A percentile compares a stretch with the other conserved stretches of the same genome.
Evolutionary conservation across 2,797 vertebrate species (phyloP).

Genomic region (Morus bassanus): DNA sequence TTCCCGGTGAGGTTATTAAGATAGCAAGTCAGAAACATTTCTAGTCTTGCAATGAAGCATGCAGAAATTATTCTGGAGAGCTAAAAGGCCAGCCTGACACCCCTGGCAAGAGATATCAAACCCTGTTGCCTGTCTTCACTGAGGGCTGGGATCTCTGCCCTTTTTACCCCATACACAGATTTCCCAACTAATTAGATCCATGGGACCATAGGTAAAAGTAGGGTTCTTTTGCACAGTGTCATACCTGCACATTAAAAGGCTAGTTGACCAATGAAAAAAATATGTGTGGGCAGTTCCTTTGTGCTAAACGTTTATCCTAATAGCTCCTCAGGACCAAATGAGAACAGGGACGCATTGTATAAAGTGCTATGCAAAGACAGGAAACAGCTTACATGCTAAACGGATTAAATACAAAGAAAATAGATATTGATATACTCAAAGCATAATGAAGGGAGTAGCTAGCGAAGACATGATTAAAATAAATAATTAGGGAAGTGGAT

Average conservation of each 20-base stretch:
- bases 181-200: neutral
- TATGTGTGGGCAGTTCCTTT: neutral
- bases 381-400: neutral
- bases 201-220: accelerated
- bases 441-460: neutral
- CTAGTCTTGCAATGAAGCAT: neutral
- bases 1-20: conserved; percentile 47
- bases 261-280: neutral
- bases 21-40: conserved; percentile 45
- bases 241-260: neutral
- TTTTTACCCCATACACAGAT: neutral
- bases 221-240: neutral
- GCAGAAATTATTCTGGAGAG: neutral
- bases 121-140: neutral
- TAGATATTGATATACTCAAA: neutral
- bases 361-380: neutral
- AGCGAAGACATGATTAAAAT: neutral
- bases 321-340: neutral
- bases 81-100: neutral
- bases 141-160: neutral
- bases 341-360: neutral
- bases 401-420: neutral
- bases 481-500: neutral
- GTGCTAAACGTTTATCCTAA: neutral
- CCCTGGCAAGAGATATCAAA: accelerated